Conservation (phyloP, 2,113 vertebrate genomes). For the Vulpes lagopus region DNA sequence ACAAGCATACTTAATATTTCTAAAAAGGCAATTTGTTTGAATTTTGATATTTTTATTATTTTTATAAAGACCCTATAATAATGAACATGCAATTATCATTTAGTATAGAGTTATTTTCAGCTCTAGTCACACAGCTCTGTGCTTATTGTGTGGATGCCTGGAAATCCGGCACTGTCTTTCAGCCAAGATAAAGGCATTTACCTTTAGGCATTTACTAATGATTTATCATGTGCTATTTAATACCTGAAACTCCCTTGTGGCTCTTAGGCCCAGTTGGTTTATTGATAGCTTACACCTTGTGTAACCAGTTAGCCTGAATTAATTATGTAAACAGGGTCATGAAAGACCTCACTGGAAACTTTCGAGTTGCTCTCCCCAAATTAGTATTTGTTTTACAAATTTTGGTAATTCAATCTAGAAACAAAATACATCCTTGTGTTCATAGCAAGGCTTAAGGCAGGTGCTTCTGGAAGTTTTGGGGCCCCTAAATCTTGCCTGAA, state of each 20-base stretch:
- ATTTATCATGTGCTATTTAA: background rate
- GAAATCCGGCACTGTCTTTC: background rate
- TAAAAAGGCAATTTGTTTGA: background rate
- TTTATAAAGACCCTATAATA: background rate
- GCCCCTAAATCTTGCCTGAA: background rate
- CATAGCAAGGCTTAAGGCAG: background rate
- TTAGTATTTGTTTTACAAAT: background rate
- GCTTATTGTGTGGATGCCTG: background rate
- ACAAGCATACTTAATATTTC: background rate
- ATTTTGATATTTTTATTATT: background rate
- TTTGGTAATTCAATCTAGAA: background rate
- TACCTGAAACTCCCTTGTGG: background rate
- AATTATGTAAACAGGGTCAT: background rate
- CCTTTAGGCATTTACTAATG: background rate
- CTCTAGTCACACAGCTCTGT: background rate
- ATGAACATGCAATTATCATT: background rate
- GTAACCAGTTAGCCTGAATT: background rate
- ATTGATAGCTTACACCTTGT: background rate
- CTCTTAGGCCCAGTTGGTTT: background rate
- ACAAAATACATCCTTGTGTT: background rate
- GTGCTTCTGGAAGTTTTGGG: background rate
- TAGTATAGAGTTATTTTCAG: background rate
- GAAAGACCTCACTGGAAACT: background rate
- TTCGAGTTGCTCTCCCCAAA: background rate
- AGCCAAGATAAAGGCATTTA: background rate